phyloP scores from a whole-genome alignment of 1,140 invertebrate species.

The Homalodisca vitripennis region DNA sequence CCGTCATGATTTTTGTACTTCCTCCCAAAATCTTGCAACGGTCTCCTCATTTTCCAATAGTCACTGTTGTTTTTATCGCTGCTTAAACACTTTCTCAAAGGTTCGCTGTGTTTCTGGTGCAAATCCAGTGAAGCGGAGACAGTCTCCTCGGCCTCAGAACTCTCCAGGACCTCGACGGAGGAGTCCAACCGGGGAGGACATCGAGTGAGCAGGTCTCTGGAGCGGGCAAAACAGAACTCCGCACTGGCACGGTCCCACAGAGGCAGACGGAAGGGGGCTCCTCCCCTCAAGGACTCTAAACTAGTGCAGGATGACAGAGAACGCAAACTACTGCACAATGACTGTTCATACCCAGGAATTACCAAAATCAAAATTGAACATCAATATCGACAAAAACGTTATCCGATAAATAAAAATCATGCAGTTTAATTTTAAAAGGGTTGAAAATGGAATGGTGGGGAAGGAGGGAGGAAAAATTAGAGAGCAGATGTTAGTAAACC shows the following conservation, averaged over 20 bases:
- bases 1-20: slow-evolving; percentile 13
- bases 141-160: slow-evolving; percentile 27
- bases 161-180: slow-evolving; percentile 36
- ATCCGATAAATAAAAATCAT: slow-evolving; percentile 35
- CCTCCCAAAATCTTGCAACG: background rate
- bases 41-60: slow-evolving; percentile 24
- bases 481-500: slow-evolving; percentile 26
- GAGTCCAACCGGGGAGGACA: slow-evolving; percentile 36
- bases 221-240: slow-evolving; percentile 71
- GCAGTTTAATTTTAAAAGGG: slow-evolving; percentile 17
- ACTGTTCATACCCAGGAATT: slow-evolving; percentile 42
- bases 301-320: slow-evolving; percentile 51
- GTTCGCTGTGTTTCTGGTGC: slow-evolving; percentile 12
- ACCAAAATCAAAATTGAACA: slow-evolving; percentile 7
- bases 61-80: slow-evolving; percentile 17
- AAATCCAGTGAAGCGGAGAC: background rate
- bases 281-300: slow-evolving; percentile 49
- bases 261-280: slow-evolving; percentile 55
- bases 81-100: slow-evolving; percentile 9
- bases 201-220: slow-evolving; percentile 60
- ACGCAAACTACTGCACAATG: slow-evolving; percentile 57
- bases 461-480: slow-evolving; percentile 38
- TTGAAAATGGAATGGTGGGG: slow-evolving; percentile 39
- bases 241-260: slow-evolving; percentile 71
- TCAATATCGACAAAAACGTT: background rate